Conservation (phyloP, 2,113 vertebrate species). For the Nesogale talazaci region DNA sequence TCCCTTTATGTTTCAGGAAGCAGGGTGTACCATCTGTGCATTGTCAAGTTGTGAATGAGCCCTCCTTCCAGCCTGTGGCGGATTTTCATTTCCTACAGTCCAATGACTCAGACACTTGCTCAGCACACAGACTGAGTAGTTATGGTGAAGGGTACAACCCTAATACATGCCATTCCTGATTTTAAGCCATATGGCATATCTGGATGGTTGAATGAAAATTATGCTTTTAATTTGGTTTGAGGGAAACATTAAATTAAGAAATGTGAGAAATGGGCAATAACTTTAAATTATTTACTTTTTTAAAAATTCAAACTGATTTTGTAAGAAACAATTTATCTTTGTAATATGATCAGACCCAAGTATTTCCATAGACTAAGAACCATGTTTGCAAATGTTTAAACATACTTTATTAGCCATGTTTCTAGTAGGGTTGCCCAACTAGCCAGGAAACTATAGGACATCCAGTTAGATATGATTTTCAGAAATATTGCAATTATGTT, state of each 20-base stretch:
- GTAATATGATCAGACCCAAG: not conserved
- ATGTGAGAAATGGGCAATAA: slow-evolving; percentile 18
- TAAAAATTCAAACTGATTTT: not conserved
- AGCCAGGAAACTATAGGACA: no score
- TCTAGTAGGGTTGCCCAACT: not conserved
- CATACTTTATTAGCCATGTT: not conserved
- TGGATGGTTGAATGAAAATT: no score
- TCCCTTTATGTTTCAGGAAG: no score
- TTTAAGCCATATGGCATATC: no score
- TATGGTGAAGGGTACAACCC: no score
- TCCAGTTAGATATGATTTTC: not conserved
- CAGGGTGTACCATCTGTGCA: no score
- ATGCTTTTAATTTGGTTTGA: not conserved
- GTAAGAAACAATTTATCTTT: not conserved
- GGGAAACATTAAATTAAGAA: slow-evolving; percentile 13
- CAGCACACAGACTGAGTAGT: no score
- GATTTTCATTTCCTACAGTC: no score
- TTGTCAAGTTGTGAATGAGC: no score
- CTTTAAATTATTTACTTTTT: slow-evolving; percentile 31
- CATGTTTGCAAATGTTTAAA: not conserved
- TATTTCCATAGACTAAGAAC: not conserved
- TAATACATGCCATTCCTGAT: no score
- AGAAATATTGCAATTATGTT: not conserved
- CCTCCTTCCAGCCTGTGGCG: no score
- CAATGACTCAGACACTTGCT: no score